Conservation (phyloP, 1,140 invertebrate genomes). For the Bicyclus anynana region DNA sequence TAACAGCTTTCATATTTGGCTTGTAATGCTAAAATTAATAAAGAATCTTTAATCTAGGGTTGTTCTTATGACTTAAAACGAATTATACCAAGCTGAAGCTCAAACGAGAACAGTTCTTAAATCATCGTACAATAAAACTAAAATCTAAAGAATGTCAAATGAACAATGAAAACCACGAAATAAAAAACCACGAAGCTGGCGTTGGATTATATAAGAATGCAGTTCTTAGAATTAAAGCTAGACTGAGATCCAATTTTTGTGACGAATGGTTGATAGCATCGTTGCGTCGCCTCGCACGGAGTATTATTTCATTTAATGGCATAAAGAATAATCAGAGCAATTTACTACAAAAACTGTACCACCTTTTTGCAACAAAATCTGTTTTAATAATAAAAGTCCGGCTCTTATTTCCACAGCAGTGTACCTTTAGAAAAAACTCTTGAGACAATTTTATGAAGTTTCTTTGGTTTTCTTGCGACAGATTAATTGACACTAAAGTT, state of each 20-base stretch:
- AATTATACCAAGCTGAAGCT: too few species aligned
- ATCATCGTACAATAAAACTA: too few species aligned
- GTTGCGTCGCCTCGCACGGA: conserved; percentile 15
- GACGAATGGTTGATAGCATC: conserved; percentile 17
- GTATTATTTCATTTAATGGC: conserved; percentile 16
- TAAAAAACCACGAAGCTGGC: not conserved
- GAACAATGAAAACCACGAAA: not conserved
- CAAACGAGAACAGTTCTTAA: too few species aligned
- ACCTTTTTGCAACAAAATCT: not conserved
- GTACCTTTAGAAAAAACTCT: not conserved
- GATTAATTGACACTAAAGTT: too few species aligned
- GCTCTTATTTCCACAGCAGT: not conserved
- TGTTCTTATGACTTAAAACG: too few species aligned
- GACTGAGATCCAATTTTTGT: conserved; percentile 20
- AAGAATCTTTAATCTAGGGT: too few species aligned
- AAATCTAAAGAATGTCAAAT: not conserved
- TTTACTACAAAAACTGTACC: not conserved
- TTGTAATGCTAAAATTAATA: too few species aligned
- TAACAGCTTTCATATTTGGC: too few species aligned
- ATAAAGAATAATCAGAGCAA: conserved; percentile 11
- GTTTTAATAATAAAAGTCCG: not conserved
- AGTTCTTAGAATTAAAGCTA: conserved; percentile 8
- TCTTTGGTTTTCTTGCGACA: not conserved
- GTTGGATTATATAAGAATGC: not conserved
- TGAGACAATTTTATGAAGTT: too few species aligned